A percentile compares a stretch with the other conserved stretches of the same genome.
Evolutionary conservation across 1,140 invertebrate species (phyloP).

Genomic region (Drosophila melanogaster): DNA sequence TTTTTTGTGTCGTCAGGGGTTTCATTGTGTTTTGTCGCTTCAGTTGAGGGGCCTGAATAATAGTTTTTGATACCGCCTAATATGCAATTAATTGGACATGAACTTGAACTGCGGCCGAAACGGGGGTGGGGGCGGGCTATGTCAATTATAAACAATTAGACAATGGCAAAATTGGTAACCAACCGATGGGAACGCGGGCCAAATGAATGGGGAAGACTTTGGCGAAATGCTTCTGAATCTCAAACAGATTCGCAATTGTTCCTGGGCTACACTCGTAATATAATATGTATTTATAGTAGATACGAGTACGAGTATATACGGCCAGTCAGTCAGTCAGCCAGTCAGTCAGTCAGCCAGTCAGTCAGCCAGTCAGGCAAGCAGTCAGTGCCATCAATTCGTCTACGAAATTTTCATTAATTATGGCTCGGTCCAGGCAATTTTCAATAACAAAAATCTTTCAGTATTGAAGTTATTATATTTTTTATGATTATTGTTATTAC

Average conservation of each 20-base stretch:
- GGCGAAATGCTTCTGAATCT: conserved; percentile 24
- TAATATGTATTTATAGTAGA: not conserved
- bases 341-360: conserved; percentile 26
- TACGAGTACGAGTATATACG: not conserved
- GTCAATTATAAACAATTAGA: conserved; percentile 53
- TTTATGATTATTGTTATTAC: conserved; percentile 57
- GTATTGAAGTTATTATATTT: conserved; percentile 53
- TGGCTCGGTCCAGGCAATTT: conserved; percentile 60
- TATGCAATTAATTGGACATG: conserved; percentile 77
- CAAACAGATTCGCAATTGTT: conserved; percentile 18
- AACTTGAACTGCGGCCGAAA: conserved; percentile 50
- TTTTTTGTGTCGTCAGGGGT: conserved; percentile 13
- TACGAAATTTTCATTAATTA: conserved; percentile 64
- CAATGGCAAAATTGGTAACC: conserved; percentile 62
- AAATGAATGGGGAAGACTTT: conserved; percentile 39
- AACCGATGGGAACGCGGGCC: conserved; percentile 49
- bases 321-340: conserved; percentile 1
- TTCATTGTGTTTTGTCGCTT: conserved; percentile 50
- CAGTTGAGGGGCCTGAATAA: conserved; percentile 62
- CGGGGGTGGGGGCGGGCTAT: not conserved
- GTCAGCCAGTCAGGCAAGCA: conserved; percentile 19
- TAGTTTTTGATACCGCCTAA: conserved; percentile 58
- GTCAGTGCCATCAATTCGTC: conserved; percentile 41
- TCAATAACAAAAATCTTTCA: conserved; percentile 62
- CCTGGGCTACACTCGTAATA: conserved; percentile 1